Evolutionary conservation across 2,797 vertebrate genomes (phyloP), one percentile per base, ranked within the genome.

Genomic region (Gymnocypris eckloni): DNA sequence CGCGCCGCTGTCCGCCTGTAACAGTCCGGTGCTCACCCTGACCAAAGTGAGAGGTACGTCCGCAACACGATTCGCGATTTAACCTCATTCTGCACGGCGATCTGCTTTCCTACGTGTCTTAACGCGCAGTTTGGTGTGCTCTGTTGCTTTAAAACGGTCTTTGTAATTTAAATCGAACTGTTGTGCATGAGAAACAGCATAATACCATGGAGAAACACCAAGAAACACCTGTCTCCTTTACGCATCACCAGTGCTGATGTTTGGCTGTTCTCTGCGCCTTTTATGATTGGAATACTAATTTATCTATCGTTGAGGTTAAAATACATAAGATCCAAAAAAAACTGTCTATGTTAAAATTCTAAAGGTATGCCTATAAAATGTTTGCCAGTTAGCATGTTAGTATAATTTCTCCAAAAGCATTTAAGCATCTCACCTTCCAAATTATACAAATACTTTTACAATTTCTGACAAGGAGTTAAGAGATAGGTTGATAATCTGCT

Each of bases 1-100:
- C 69, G 97, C 98, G 92, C 98, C 98, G 88, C 96, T 98, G 93
- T 98, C 97, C 93, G 97, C 98, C 88, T 99, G 98, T 95, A 97
- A 98, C 95, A 98, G 97, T 85, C 98, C 98, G 87, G 97, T 98
- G 86, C 97, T 99, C 93, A 98, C 97, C 93, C 96, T 99, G 93
- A 98, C 97, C 94, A 98, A 97, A 95, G 97, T 98, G 95, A 96
- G 98, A 98, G 98, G 98, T 99, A 96, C 15, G 79, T 81, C 20
- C 33, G 54, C 54, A 48, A 45, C 76, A 33, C 83, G 50, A 56
- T 48, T 50, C 76, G 25, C 18, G 64, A 48, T 59, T 56, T 56
- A 56, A 67, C 43, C 37, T 61, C 76, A 16, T 43, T 78, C 22
- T 61, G 37, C 16, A 16, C 16, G 8, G 22, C 9, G 22, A 15